Evolutionary conservation across 2,888 invertebrate genomes (phyloP), one percentile per base, ranked within the genome.

Genomic region (Drosophila emarginata): DNA sequence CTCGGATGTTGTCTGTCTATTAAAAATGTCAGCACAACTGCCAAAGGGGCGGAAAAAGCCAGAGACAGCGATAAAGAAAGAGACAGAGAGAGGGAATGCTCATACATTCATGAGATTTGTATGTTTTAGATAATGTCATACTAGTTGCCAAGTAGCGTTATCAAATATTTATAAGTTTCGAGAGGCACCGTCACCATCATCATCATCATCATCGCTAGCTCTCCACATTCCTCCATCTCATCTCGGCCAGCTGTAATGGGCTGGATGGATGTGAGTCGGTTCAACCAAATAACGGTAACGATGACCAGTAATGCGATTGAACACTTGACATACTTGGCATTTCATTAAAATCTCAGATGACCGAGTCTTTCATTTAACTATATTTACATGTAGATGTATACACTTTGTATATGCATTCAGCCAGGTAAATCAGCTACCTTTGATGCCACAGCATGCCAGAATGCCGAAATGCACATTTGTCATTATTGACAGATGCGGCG

Each of bases 401-500:
- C 32, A 54, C 64, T 60, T 32, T 59, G 39, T 32, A 18, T 40
- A 40, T 45, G 40, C 40, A 45, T 45, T 45, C 40, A 15, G 15
- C 12, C 45, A 45, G 45, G 45, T 45, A 45, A 45, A 21, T 70
- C 57, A 63, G 56, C 63, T 63, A 57, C 69, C 60, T 67, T 21
- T 52, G 52, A 40, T 56, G 32, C 32, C 32, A 9, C 32, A 32
- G 11, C 11, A 32, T 37, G 28, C 18, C 32, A 28, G 74, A 72
- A 74, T 74, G 80, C 79, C 78, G 72, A 87, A 87, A 86, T 87
- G 85, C 78, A 76, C 85, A 86, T 86, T 81, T 88, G 88, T 86
- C 85, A 86, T 86, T 86, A 86, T 84, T 86, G 85, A 88, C 85
- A 86, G 88, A 85, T 76, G 87, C 78, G 73, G 87, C 77, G 75